These are phyloP conservation scores for Pao palembangensis DNA, from an alignment of 2,113 vertebrate genomes.

Conservation along the genomic window DNA sequence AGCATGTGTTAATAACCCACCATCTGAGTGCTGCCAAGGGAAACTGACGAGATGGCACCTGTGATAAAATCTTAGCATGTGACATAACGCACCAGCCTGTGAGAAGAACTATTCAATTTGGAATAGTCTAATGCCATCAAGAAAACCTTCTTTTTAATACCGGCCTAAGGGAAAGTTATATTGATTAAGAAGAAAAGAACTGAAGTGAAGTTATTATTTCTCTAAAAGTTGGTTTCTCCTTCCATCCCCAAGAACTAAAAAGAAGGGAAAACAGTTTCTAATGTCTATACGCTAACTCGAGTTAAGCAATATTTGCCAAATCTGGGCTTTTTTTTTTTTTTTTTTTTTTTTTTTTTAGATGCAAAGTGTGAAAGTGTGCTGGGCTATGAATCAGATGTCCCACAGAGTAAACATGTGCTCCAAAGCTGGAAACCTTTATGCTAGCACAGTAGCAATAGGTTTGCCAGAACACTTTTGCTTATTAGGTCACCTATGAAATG, in stretches of 20 bases:
- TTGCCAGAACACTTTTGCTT: constrained; percentile 1
- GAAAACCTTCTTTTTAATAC: constrained; percentile 66
- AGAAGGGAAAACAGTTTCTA: constrained; percentile 2
- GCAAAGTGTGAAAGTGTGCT: constrained; percentile 46
- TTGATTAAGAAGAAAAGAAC: constrained; percentile 72
- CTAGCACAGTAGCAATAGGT: constrained; percentile 22
- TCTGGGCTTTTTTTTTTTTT: too few species aligned
- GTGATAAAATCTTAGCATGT: constrained; percentile 78
- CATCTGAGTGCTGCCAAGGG: constrained; percentile 76
- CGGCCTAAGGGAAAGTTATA: constrained; percentile 67
- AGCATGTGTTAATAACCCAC: constrained; percentile 76
- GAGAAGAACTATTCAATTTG: constrained; percentile 73
- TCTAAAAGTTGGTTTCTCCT: constrained; percentile 32
- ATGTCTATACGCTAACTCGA: neutral
- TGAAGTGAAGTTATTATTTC: constrained; percentile 38
- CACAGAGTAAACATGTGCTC: constrained; percentile 51
- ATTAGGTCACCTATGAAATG: constrained; percentile 6
- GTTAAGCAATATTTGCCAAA: constrained; percentile 44
- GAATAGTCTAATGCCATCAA: constrained; percentile 66
- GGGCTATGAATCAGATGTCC: constrained; percentile 52
- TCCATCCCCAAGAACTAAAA: constrained; percentile 22
- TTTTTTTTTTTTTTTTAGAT: too few species aligned
- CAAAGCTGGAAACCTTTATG: constrained; percentile 37
- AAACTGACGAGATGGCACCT: constrained; percentile 77
- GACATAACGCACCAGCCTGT: constrained; percentile 73